These are phyloP conservation scores for Unio pictorum DNA, from an alignment of 2,888 invertebrate species.

Conservation along the genomic window DNA sequence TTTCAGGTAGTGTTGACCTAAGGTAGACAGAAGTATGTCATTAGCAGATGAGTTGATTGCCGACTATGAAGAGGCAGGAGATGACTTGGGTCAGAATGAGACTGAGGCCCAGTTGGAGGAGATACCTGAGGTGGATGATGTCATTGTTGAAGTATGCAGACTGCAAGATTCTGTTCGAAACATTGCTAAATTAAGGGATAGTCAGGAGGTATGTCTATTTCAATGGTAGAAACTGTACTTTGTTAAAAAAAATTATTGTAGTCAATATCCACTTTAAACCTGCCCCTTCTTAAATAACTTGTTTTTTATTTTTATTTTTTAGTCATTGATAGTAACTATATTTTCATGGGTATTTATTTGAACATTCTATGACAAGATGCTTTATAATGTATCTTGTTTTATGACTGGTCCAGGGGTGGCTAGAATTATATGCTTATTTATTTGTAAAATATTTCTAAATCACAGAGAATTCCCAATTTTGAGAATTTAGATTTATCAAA, in stretches of 20 bases:
- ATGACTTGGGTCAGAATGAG: constrained; percentile 53
- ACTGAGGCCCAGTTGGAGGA: constrained; percentile 77
- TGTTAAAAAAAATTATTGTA: background rate
- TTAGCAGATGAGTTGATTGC: constrained; percentile 97
- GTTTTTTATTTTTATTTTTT: too few species aligned
- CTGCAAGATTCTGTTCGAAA: constrained; percentile 81
- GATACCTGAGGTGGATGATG: constrained; percentile 78
- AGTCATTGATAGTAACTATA: too few species aligned
- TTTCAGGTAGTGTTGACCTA: background rate
- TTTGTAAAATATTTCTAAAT: too few species aligned
- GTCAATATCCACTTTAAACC: background rate
- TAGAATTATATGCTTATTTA: too few species aligned
- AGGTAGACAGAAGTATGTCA: constrained; percentile 81
- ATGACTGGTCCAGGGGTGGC: too few species aligned
- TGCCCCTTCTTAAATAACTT: background rate
- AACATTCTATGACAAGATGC: too few species aligned
- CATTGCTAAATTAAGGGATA: constrained; percentile 90
- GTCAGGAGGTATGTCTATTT: constrained; percentile 77
- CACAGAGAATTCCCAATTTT: too few species aligned
- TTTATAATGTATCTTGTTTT: too few species aligned
- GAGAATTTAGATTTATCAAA: too few species aligned
- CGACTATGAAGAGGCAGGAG: constrained; percentile 89
- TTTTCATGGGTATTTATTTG: too few species aligned
- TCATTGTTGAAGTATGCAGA: constrained; percentile 49
- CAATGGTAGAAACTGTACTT: background rate